Evolutionary conservation across 2,888 invertebrate species (phyloP).

Genomic region (Unio delphinus): DNA sequence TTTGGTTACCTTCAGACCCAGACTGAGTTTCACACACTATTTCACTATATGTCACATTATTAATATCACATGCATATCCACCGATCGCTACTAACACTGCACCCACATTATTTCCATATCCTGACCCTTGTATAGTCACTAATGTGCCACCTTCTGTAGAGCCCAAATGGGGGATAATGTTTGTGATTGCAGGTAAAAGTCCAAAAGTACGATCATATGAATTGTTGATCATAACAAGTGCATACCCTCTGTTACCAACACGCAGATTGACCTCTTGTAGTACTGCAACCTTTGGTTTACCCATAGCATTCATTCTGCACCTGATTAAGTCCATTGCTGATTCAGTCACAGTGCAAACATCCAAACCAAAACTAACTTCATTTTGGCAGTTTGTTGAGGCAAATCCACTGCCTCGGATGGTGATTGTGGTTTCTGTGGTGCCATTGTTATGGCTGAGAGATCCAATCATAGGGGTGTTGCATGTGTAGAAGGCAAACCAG

Average conservation of each 20-base stretch:
- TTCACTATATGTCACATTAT: constrained; percentile 36
- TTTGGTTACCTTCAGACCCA: constrained; percentile 6
- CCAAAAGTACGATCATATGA: constrained; percentile 34
- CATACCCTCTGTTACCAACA: constrained; percentile 39
- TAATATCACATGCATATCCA: constrained; percentile 35
- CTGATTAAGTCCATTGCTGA: constrained; percentile 14
- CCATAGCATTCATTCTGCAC: constrained; percentile 27
- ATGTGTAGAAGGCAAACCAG: constrained; percentile 42
- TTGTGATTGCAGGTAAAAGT: constrained; percentile 32
- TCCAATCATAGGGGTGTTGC: constrained; percentile 40
- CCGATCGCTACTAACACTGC: constrained; percentile 33
- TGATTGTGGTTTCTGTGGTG: constrained; percentile 37
- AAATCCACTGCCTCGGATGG: constrained; percentile 44
- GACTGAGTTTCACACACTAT: constrained; percentile 37
- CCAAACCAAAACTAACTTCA: constrained; percentile 41
- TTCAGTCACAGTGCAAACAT: constrained; percentile 19
- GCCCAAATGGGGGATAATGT: constrained; percentile 26
- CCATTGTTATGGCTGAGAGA: constrained; percentile 34
- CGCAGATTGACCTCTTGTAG: constrained; percentile 27
- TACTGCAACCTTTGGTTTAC: constrained; percentile 31
- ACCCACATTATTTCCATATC: constrained; percentile 37
- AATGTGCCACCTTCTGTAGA: constrained; percentile 37
- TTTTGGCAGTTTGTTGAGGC: constrained; percentile 44
- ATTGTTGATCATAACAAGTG: constrained; percentile 24
- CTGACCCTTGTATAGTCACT: constrained; percentile 43